Evolutionary conservation across 1,140 invertebrate species (phyloP).

Genomic region (Caenorhabditis remanei): DNA sequence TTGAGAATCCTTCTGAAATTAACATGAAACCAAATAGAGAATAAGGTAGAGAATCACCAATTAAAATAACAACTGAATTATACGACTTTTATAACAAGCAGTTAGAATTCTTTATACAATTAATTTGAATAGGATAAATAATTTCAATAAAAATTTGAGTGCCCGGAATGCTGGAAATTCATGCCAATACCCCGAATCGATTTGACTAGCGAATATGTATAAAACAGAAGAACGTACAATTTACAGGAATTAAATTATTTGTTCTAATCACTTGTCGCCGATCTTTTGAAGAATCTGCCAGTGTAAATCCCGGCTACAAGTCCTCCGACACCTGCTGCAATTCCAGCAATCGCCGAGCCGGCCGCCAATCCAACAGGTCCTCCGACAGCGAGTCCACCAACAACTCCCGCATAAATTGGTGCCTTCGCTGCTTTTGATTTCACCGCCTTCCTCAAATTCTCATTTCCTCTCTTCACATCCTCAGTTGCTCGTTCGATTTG

Average conservation of each 20-base stretch:
- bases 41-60: background rate
- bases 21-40: background rate
- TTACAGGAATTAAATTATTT: background rate
- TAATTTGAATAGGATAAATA: background rate
- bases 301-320: conserved; percentile 70
- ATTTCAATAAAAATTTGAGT: background rate
- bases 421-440: conserved; percentile 71
- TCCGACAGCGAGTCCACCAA: conserved; percentile 70
- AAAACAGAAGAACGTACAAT: conserved; percentile 5
- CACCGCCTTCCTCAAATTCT: conserved; percentile 70
- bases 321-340: conserved; percentile 69
- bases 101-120: no score
- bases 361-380: conserved; percentile 71
- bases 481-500: conserved; percentile 69
- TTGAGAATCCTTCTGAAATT: background rate
- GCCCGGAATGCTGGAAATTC: conserved; percentile 14
- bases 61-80: background rate
- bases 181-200: background rate
- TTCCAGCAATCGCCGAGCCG: conserved; percentile 70
- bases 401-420: conserved; percentile 66
- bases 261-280: conserved; percentile 56
- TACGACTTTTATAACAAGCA: no score
- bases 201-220: background rate
- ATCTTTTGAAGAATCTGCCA: conserved; percentile 63
- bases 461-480: conserved; percentile 68